Conservation (phyloP, 1,140 invertebrate species). For the Ostrea edulis region DNA sequence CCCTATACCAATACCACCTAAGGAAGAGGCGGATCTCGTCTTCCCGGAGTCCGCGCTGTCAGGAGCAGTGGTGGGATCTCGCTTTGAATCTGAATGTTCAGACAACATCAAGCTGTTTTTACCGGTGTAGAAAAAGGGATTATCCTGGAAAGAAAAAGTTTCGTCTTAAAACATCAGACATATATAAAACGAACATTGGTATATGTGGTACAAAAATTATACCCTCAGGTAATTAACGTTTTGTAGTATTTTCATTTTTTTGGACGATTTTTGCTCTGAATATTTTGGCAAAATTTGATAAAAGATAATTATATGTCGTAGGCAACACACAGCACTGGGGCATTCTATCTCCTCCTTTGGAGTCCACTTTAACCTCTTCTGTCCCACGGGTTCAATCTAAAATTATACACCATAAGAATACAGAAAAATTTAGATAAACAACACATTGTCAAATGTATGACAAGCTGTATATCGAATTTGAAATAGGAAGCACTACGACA, state of each 20-base stretch:
- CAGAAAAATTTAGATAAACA: too few species aligned
- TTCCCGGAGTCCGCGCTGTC: background rate
- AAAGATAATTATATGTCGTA: too few species aligned
- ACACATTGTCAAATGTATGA: too few species aligned
- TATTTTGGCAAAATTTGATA: too few species aligned
- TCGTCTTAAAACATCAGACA: background rate
- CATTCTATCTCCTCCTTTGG: conserved; percentile 64
- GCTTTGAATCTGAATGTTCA: background rate
- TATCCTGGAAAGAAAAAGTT: conserved; percentile 47
- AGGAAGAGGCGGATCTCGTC: background rate
- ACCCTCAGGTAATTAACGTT: too few species aligned
- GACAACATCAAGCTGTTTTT: conserved; percentile 35
- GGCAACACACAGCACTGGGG: conserved; percentile 60
- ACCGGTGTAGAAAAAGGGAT: conserved; percentile 52
- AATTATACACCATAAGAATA: background rate
- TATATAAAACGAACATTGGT: too few species aligned
- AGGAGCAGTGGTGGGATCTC: background rate
- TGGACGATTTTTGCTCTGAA: too few species aligned
- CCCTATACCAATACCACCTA: conserved; percentile 19
- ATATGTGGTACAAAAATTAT: too few species aligned
- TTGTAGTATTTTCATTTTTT: too few species aligned
- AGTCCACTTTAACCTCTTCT: conserved; percentile 63
- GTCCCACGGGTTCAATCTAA: conserved; percentile 63
- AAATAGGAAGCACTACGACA: too few species aligned
- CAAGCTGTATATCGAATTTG: too few species aligned